These are phyloP conservation scores for Brachionus rotundiformis DNA, from an alignment of 1,140 invertebrate species.

Conservation along the genomic window DNA sequence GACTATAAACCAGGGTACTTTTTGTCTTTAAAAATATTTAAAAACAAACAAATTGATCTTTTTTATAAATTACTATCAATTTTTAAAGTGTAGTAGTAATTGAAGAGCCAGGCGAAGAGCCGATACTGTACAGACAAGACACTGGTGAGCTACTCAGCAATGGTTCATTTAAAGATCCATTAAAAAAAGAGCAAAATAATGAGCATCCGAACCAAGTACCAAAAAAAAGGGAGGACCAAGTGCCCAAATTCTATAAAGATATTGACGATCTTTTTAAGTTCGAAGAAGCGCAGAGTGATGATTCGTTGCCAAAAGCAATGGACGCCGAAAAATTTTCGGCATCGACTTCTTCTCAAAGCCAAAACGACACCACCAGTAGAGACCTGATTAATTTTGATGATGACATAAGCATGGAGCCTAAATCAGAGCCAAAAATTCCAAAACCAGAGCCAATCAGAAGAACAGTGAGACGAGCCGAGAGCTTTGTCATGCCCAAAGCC, in stretches of 20 bases:
- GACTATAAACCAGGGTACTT: constrained; percentile 3
- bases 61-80: neutral
- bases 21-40: neutral
- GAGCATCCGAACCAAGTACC: constrained; percentile 24
- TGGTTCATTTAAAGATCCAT: neutral
- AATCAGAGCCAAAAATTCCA: neutral
- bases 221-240: neutral
- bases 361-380: neutral
- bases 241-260: neutral
- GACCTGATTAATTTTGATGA: constrained; percentile 21
- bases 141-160: constrained; percentile 32
- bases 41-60: too few species aligned
- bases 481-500: neutral
- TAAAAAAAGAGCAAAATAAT: constrained; percentile 5
- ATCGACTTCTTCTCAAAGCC: neutral
- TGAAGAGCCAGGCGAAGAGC: constrained; percentile 52
- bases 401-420: neutral
- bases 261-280: constrained; percentile 20
- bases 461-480: constrained; percentile 11
- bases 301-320: neutral
- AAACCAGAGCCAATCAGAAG: neutral
- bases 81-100: constrained; percentile 45
- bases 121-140: constrained; percentile 44
- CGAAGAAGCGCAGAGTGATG: neutral
- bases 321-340: neutral